Conservation (phyloP, 1,140 invertebrate species). For the Rhagoletis zephyria region DNA sequence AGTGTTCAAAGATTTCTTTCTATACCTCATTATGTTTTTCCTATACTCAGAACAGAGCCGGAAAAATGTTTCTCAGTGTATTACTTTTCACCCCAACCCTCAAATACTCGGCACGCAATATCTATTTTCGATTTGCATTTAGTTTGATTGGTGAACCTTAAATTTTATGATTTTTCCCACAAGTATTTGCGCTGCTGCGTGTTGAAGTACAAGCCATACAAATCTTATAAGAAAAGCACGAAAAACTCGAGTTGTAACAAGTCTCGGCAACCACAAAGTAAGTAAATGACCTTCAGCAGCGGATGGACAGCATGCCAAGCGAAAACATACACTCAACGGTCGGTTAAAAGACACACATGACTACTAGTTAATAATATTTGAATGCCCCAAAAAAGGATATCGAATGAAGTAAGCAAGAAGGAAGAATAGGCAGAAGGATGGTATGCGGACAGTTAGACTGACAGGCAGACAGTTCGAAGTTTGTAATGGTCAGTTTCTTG, state of each 20-base stretch:
- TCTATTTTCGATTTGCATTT: conserved; percentile 21
- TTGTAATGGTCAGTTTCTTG: conserved; percentile 49
- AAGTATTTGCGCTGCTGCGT: conserved; percentile 31
- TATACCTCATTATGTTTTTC: no score
- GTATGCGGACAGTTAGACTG: not conserved
- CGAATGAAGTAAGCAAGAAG: not conserved
- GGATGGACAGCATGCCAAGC: not conserved
- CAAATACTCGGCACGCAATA: not conserved
- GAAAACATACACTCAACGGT: not conserved
- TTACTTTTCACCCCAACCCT: no score
- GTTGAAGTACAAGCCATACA: not conserved
- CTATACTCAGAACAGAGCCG: no score
- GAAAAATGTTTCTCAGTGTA: no score
- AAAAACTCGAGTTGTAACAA: conserved; percentile 3
- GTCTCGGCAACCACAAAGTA: conserved; percentile 39
- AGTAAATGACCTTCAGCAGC: conserved; percentile 42
- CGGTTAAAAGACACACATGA: conserved; percentile 14
- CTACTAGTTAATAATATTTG: not conserved
- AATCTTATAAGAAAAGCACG: conserved; percentile 11
- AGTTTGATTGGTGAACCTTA: not conserved
- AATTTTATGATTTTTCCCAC: conserved; percentile 20
- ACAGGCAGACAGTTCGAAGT: conserved; percentile 39
- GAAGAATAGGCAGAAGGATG: not conserved
- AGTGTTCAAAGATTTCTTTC: no score
- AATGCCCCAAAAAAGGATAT: not conserved